These are phyloP conservation scores for Trypoxylon attenuatum DNA, from an alignment of 2,888 invertebrate species.

Conservation along the genomic window DNA sequence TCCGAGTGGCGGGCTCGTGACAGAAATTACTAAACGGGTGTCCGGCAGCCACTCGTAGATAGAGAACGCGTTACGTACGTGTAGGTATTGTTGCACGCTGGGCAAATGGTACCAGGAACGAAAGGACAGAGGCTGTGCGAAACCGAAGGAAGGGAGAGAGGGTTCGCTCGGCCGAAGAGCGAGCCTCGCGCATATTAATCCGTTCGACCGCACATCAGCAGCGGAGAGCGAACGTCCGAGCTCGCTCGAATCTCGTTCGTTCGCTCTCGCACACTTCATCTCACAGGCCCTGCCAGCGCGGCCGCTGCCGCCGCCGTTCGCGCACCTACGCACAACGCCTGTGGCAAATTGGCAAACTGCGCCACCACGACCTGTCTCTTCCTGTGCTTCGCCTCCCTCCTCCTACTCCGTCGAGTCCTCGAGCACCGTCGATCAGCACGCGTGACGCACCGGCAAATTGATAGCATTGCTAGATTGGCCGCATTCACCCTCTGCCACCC, in stretches of 20 bases:
- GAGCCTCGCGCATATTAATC: conserved; percentile 72
- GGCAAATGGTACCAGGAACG: conserved; percentile 43
- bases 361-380: conserved; percentile 27
- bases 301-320: no score
- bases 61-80: conserved; percentile 8
- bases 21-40: conserved; percentile 72
- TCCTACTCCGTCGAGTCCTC: neutral
- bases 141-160: conserved; percentile 51
- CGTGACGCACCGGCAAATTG: conserved; percentile 16
- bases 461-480: conserved; percentile 1
- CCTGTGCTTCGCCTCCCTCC: neutral
- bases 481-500: no score
- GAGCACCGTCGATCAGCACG: conserved; percentile 33
- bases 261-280: conserved; percentile 50
- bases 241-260: neutral
- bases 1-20: conserved; percentile 69
- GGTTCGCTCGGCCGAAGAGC: conserved; percentile 45
- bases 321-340: conserved; percentile 65
- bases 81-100: conserved; percentile 33
- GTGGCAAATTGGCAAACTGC: conserved; percentile 70
- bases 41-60: neutral
- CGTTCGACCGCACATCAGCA: conserved; percentile 71
- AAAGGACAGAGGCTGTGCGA: conserved; percentile 39
- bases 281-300: conserved; percentile 50
- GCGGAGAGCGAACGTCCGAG: neutral